phyloP scores from a whole-genome alignment of 2,888 invertebrate genomes.

The Dichetophora obliterata region DNA sequence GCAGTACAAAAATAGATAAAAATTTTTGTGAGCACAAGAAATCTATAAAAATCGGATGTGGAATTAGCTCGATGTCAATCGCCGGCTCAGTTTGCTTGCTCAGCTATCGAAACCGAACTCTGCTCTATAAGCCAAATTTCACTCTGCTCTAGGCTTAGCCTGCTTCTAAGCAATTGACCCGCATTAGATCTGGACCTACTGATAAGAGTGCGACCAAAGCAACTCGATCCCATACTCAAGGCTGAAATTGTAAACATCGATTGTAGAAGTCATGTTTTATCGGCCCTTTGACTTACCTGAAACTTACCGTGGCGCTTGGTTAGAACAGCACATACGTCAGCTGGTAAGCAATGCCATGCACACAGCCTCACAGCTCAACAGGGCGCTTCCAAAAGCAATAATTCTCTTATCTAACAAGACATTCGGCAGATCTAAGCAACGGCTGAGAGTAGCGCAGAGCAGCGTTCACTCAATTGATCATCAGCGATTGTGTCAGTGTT shows the following conservation, averaged over 20 bases:
- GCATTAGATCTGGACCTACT: slow-evolving; percentile 41
- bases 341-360: background rate
- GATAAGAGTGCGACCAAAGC: slow-evolving; percentile 27
- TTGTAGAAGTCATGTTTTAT: slow-evolving; percentile 58
- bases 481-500: background rate
- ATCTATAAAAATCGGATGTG: background rate
- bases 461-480: slow-evolving; percentile 12
- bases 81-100: background rate
- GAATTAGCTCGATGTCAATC: slow-evolving; percentile 2
- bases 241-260: slow-evolving; percentile 59
- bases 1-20: slow-evolving; percentile 15
- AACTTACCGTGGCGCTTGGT: background rate
- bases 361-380: slow-evolving; percentile 44
- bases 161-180: slow-evolving; percentile 24
- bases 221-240: no score
- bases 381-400: slow-evolving; percentile 54
- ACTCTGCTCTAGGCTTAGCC: background rate
- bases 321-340: slow-evolving; percentile 11
- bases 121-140: background rate
- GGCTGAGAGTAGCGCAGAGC: background rate
- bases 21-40: background rate
- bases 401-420: slow-evolving; percentile 61
- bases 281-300: slow-evolving; percentile 18
- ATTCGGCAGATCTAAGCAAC: slow-evolving; percentile 48
- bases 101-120: background rate